These are phyloP conservation scores for Eilema griseolum DNA, from an alignment of 2,888 invertebrate species.

Conservation along the genomic window DNA sequence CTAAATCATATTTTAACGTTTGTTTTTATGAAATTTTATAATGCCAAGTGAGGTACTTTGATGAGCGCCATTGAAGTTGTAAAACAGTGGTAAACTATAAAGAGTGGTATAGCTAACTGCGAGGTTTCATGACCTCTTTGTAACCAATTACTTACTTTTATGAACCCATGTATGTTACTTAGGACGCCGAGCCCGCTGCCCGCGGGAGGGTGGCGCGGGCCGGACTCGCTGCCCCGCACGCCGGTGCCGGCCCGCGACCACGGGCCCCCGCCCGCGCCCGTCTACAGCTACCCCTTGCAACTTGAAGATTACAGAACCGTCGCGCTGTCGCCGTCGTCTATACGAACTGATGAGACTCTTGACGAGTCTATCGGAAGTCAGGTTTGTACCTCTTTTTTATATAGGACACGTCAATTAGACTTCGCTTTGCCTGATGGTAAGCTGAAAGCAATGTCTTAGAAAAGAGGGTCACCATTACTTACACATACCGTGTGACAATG, in stretches of 20 bases:
- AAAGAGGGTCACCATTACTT: too few relatives aligned
- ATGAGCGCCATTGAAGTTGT: background rate
- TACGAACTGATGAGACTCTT: slow-evolving; percentile 77
- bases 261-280: slow-evolving; percentile 51
- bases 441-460: too few relatives aligned
- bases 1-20: background rate
- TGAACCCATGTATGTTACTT: slow-evolving; percentile 9
- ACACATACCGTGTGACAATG: too few relatives aligned
- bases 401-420: too few relatives aligned
- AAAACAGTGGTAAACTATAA: too few relatives aligned
- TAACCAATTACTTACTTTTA: background rate
- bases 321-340: slow-evolving; percentile 74
- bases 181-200: slow-evolving; percentile 86
- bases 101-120: too few relatives aligned
- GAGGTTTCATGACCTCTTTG: too few relatives aligned
- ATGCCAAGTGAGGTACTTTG: background rate
- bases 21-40: background rate
- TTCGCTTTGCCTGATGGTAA: too few relatives aligned
- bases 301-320: slow-evolving; percentile 75
- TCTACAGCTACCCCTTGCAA: slow-evolving; percentile 76
- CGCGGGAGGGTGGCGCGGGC: slow-evolving; percentile 77
- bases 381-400: slow-evolving; percentile 72
- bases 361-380: slow-evolving; percentile 87
- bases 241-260: slow-evolving; percentile 73
- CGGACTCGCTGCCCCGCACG: slow-evolving; percentile 85